Conservation (phyloP, 2,888 invertebrate genomes). For the Tetrapedia diversipes region DNA sequence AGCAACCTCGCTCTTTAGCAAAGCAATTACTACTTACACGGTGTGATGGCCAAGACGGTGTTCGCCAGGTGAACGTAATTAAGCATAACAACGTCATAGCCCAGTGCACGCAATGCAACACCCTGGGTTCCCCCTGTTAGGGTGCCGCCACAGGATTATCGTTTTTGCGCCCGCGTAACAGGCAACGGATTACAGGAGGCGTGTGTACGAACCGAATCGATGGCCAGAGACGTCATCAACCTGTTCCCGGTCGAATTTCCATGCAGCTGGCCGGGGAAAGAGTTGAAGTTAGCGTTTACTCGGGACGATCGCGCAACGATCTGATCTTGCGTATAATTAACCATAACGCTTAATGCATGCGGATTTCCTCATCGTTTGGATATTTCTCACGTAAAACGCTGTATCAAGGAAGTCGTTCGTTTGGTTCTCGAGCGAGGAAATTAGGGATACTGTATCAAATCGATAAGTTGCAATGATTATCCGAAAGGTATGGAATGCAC, state of each 20-base stretch:
- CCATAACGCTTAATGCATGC: slow-evolving; percentile 38
- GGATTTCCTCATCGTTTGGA: slow-evolving; percentile 21
- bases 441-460: neutral
- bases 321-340: slow-evolving; percentile 32
- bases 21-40: slow-evolving; percentile 67
- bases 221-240: slow-evolving; percentile 47
- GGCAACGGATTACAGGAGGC: slow-evolving; percentile 35
- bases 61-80: slow-evolving; percentile 60
- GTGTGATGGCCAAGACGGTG: slow-evolving; percentile 50
- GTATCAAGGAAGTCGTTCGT: slow-evolving; percentile 9
- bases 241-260: slow-evolving; percentile 55
- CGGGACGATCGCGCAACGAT: slow-evolving; percentile 27
- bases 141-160: slow-evolving; percentile 30
- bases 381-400: slow-evolving; percentile 9
- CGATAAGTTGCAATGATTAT: neutral
- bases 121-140: slow-evolving; percentile 6
- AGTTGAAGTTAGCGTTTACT: slow-evolving; percentile 30
- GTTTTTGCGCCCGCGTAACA: slow-evolving; percentile 18
- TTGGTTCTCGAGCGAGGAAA: neutral
- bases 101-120: slow-evolving; percentile 2
- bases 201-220: slow-evolving; percentile 44
- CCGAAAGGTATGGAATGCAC: neutral
- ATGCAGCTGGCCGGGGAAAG: slow-evolving; percentile 42
- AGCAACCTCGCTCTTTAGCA: slow-evolving; percentile 70
- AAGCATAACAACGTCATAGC: slow-evolving; percentile 65